These are phyloP conservation scores for Itoplectis maculator DNA, from an alignment of 2,888 invertebrate species.

Conservation along the genomic window DNA sequence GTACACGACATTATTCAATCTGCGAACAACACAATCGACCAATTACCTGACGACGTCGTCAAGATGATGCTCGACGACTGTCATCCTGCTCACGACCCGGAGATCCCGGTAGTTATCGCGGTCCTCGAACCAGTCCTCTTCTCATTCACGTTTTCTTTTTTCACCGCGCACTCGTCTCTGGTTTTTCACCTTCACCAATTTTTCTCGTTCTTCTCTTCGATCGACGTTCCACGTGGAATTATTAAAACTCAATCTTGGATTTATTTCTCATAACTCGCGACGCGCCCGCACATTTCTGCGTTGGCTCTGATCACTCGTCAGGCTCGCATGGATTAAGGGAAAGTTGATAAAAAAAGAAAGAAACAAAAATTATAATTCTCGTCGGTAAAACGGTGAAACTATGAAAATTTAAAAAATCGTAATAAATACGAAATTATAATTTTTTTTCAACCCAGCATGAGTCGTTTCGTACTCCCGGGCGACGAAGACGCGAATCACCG, in stretches of 20 bases:
- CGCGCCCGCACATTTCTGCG: constrained; percentile 22
- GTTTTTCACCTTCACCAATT: constrained; percentile 30
- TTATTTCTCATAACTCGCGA: constrained; percentile 5
- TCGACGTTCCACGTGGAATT: background rate
- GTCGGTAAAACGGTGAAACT: too few species aligned
- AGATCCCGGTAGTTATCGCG: background rate
- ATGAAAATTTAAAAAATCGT: too few species aligned
- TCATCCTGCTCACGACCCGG: constrained; percentile 43
- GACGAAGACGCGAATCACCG: background rate
- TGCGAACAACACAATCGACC: background rate
- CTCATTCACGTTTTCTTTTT: constrained; percentile 25
- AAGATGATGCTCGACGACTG: constrained; percentile 47
- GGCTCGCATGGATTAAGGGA: background rate
- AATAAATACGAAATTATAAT: too few species aligned
- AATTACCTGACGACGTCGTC: constrained; percentile 51
- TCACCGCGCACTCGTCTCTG: background rate
- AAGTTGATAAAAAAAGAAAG: background rate
- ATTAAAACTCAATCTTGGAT: constrained; percentile 8
- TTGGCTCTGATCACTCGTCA: background rate
- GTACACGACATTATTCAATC: background rate
- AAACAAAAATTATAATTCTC: background rate
- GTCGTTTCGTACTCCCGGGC: background rate
- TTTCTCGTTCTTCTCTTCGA: constrained; percentile 1
- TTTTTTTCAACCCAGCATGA: background rate
- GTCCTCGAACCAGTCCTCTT: background rate